These are phyloP conservation scores for Macrosoma leucophasiata DNA, from an alignment of 2,888 invertebrate species.

Conservation along the genomic window DNA sequence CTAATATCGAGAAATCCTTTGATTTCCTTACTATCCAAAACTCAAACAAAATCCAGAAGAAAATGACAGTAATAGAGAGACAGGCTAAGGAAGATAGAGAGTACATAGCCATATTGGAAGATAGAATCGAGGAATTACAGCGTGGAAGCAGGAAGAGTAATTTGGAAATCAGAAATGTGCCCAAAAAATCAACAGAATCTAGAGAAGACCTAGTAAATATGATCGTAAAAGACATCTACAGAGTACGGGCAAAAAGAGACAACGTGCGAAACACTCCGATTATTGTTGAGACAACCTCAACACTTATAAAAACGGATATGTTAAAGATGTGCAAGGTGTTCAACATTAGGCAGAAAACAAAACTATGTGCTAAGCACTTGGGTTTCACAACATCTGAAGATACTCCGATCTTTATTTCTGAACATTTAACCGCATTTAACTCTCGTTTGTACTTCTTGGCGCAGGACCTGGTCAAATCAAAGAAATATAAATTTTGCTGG, in stretches of 20 bases:
- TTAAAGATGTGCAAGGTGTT: slow-evolving; percentile 19
- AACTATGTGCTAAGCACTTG: slow-evolving; percentile 24
- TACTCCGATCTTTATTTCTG: slow-evolving; percentile 21
- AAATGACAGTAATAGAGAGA: not conserved
- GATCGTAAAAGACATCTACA: no score
- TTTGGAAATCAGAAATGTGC: slow-evolving; percentile 18
- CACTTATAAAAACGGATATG: slow-evolving; percentile 16
- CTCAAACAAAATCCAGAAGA: not conserved
- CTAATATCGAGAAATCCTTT: not conserved
- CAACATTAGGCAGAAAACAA: slow-evolving; percentile 20
- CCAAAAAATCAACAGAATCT: slow-evolving; percentile 4
- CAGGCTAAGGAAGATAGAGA: not conserved
- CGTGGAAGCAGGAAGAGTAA: slow-evolving; percentile 3
- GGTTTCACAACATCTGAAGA: slow-evolving; percentile 17
- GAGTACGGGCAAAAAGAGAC: no score
- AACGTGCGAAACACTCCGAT: no score
- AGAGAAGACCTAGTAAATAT: slow-evolving; percentile 14
- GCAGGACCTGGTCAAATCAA: slow-evolving; percentile 19
- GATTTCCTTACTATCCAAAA: not conserved
- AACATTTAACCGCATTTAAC: slow-evolving; percentile 22
- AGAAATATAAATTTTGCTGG: slow-evolving; percentile 23
- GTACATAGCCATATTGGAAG: not conserved
- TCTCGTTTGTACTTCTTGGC: slow-evolving; percentile 23
- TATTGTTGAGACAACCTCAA: slow-evolving; percentile 24
- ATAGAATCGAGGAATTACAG: not conserved